Conservation (phyloP, 1,140 invertebrate genomes). For the Oncopodura yosiiana region DNA sequence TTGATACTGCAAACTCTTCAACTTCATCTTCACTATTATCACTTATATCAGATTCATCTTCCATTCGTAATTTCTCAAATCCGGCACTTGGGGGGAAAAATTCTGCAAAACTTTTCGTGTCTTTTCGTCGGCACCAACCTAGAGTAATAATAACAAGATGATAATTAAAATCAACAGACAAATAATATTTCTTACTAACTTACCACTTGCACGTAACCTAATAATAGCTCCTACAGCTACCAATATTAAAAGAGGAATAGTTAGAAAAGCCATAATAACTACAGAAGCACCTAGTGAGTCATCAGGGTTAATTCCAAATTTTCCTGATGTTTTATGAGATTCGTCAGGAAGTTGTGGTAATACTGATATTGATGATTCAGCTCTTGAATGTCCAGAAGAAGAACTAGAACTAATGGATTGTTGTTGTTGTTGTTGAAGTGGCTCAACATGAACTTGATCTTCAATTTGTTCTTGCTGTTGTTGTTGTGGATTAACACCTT, state of each 20-base stretch:
- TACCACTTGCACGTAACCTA: constrained; percentile 27
- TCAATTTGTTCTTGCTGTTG: constrained; percentile 2
- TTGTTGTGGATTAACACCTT: constrained; percentile 17
- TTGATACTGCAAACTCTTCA: constrained; percentile 28
- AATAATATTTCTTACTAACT: constrained; percentile 4
- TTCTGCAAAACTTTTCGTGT: constrained; percentile 36
- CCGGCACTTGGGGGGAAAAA: constrained; percentile 38
- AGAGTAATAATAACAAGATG: not conserved
- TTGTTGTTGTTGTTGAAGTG: constrained; percentile 1
- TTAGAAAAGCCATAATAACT: constrained; percentile 35
- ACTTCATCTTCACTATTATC: constrained; percentile 34
- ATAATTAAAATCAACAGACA: not conserved
- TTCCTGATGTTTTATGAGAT: not conserved
- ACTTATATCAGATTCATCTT: constrained; percentile 38
- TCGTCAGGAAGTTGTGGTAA: constrained; percentile 7
- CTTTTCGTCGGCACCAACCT: constrained; percentile 32
- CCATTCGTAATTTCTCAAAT: constrained; percentile 38
- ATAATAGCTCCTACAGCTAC: constrained; percentile 31
- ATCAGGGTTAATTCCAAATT: constrained; percentile 8
- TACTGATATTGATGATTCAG: too few relatives aligned
- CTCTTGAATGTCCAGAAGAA: too few relatives aligned
- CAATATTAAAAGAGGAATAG: constrained; percentile 31
- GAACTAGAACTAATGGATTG: not conserved
- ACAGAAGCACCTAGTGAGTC: constrained; percentile 30
- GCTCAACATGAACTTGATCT: too few relatives aligned